Base-by-base conservation (phyloP, 2,113 vertebrate species). In the Channa argus region DNA sequence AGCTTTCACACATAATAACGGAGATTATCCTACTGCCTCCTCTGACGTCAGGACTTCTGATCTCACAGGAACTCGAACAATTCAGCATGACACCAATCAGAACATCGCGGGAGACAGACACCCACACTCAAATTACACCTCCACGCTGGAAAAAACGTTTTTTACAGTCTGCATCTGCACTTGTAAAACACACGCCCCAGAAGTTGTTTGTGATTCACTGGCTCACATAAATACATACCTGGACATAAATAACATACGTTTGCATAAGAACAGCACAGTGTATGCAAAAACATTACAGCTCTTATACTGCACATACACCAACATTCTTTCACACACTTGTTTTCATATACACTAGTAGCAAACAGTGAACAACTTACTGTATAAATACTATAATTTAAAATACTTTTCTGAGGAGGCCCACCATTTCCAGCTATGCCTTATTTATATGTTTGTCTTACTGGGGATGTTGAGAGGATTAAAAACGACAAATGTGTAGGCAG, bases 41-140 rank as follows among this genome's bases (percentile, higher is more conserved):
- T 63, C 51, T 64, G 75, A 86, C 58, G 71, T 82, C 75, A 86
- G 66, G 68, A 60, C 38, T 47, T 78, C 69, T 63, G 62, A 81
- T 77, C 61, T 78, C 62, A 59, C 55, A 39, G 61, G 24, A 79
- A 69, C 47, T 69, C 36, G 9, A n/a, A 41, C 10, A 54, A 71
- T 71, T 70, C 66, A 75, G 49, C 15, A 11, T 39, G 76, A 76
- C 54, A 58, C 39, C 34, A 34, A 61, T 65, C 63, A 74, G 76
- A 72, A 68, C 76, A 72, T 55, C 63, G 61, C 8, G 6, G 39
- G 24, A 78, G 61, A 63, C 61, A 38, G 50, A 70, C 6, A 53
- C 24, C 0, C 44, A 46, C 54, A 33, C 50, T 60, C 47, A 54
- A 24, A 75, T 79, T 54, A 14, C 63, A 59, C 33, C 54, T 15